These are phyloP conservation scores for Recurvirostra avosetta DNA, from an alignment of 2,113 vertebrate genomes.

Conservation along the genomic window DNA sequence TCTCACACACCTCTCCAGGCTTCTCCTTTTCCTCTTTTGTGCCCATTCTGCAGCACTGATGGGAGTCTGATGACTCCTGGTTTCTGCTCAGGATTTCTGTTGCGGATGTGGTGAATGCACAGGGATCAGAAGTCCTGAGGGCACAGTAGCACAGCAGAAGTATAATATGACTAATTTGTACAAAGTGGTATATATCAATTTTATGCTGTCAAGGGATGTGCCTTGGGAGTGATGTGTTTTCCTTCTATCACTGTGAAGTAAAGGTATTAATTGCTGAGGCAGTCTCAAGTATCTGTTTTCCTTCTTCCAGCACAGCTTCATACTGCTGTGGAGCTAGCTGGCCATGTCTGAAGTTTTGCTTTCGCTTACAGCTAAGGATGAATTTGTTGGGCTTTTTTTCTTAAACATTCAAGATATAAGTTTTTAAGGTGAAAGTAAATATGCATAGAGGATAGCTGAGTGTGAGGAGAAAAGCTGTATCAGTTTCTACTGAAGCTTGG, in stretches of 20 bases:
- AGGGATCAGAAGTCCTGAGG: neutral
- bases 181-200: neutral
- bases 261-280: neutral
- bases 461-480: neutral
- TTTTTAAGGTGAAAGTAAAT: neutral
- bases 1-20: neutral
- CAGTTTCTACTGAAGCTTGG: neutral
- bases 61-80: neutral
- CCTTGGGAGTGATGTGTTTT: neutral
- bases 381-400: neutral
- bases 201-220: neutral
- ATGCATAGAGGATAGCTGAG: neutral
- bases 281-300: neutral
- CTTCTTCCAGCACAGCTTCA: neutral
- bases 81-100: neutral
- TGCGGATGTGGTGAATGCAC: neutral
- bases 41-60: neutral
- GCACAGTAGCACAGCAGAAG: neutral
- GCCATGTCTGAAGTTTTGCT: neutral
- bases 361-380: neutral
- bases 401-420: neutral
- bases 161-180: neutral
- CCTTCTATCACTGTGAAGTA: neutral
- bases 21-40: neutral
- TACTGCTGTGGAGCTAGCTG: neutral